Base-by-base conservation (phyloP, 2,113 vertebrate genomes). In the Plotosus lineatus region DNA sequence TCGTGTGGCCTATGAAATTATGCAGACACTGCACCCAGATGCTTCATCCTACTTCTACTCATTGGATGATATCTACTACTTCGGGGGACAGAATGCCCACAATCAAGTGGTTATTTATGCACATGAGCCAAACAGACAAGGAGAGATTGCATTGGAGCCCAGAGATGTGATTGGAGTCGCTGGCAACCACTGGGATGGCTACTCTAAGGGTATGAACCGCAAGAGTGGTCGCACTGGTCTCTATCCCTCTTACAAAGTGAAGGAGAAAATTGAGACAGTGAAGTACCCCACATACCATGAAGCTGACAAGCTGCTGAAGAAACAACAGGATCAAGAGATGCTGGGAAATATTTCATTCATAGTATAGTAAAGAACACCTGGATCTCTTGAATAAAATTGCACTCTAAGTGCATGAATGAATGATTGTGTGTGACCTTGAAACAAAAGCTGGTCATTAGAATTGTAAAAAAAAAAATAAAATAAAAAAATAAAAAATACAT, bases 21-120 rank as follows among this genome's bases (percentile, higher is more conserved):
- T 97, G 95, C 95, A 97, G 89, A 96, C 95, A 0, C 88, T 96
- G 80, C 95, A 97, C 86, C 95, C 95, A 1, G 95, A 96, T 82
- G 95, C 95, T 76, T 96, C 95, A 9, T 91, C 94, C 0, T 93
- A 92, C 87, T 97, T 96, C 89, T 94, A 94, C 83, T 97, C 95
- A 80, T 91, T 97, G 89, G 95, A 96, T 87, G 95, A 96, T 86
- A 96, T 97, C 90, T 97, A 97, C 91, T 97, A 97, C 90, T 97
- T 96, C 88, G 95, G 95, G 26, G 95, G 95, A 65, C 95, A 97
- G 80, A 97, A 97, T 78, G 95, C 95, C 61, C 95, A 97, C 91
- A 96, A 96, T 85, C 95, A 97, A 90, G 89, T 95, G 87, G 95
- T 95, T 56, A 90, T 96, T 89, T 95, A 95, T 89, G 88, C 93